These are phyloP conservation scores for Nemopilema nomurai DNA, from an alignment of 30 jellyfish, hydroid and myxozoan species.

Conservation along the genomic window DNA sequence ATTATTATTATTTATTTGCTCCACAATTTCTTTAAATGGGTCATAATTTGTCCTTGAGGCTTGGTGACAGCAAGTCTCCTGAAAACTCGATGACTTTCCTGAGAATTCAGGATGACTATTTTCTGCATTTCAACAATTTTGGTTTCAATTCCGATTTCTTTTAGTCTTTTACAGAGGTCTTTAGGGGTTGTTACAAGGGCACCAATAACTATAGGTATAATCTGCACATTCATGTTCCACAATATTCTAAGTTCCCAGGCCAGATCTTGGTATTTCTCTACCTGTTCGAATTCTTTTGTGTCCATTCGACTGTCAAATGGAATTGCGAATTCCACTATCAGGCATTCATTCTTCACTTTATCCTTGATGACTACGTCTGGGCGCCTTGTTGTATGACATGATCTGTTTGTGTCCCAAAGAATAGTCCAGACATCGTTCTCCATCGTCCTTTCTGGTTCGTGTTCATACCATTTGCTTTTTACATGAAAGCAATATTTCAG, in stretches of 20 bases:
- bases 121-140: constrained; percentile 20
- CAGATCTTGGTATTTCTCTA: constrained; percentile 40
- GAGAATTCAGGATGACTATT: neutral
- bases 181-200: constrained; percentile 26
- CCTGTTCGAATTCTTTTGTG: constrained; percentile 22
- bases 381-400: constrained; percentile 9
- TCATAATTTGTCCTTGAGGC: neutral
- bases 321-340: neutral
- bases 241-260: constrained; percentile 1
- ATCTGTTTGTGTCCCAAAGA: constrained; percentile 13
- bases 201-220: constrained; percentile 11
- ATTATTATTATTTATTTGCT: neutral
- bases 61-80: neutral
- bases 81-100: neutral
- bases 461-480: constrained; percentile 15
- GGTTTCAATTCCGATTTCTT: constrained; percentile 10
- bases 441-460: neutral
- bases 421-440: constrained; percentile 6
- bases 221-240: constrained; percentile 25
- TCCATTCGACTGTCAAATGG: constrained; percentile 22
- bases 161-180: constrained; percentile 22
- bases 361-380: constrained; percentile 8
- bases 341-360: constrained; percentile 8
- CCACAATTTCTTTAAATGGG: neutral
- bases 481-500: constrained; percentile 3